Evolutionary conservation across 2,888 invertebrate genomes (phyloP).

Genomic region (Eupelmus urozonus): DNA sequence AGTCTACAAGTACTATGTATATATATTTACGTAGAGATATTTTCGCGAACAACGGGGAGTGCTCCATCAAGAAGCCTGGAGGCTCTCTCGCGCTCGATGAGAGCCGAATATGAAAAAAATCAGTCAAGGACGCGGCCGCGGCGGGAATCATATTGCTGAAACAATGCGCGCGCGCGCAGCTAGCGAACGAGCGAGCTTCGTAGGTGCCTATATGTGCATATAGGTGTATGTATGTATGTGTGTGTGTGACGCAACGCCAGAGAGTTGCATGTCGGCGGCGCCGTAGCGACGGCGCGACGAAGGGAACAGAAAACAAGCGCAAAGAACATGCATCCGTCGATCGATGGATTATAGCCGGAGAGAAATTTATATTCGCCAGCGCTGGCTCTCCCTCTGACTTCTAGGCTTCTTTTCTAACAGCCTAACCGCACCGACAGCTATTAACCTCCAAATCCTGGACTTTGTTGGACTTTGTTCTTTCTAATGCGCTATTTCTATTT

Average conservation of each 20-base stretch:
- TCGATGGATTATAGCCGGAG: too few species aligned
- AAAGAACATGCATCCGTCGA: conserved; percentile 25
- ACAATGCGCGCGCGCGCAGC: conserved; percentile 64
- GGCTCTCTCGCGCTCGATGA: conserved; percentile 25
- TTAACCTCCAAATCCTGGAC: too few species aligned
- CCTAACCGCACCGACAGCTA: too few species aligned
- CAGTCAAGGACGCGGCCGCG: conserved; percentile 65
- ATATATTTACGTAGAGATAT: not conserved
- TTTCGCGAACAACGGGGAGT: too few species aligned
- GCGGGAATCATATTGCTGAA: conserved; percentile 62
- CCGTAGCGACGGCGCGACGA: conserved; percentile 20
- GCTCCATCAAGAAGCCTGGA: too few species aligned
- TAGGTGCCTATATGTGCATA: not conserved
- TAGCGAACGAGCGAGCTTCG: conserved; percentile 42
- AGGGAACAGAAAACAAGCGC: conserved; percentile 11
- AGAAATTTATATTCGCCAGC: too few species aligned
- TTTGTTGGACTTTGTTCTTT: too few species aligned
- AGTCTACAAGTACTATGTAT: not conserved
- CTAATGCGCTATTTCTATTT: too few species aligned
- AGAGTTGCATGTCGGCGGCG: not conserved
- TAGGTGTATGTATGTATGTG: not conserved
- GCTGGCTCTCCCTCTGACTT: too few species aligned
- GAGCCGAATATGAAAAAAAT: conserved; percentile 54
- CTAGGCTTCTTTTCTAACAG: too few species aligned
- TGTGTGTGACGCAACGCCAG: conserved; percentile 31